Percentiles rank a stretch among this genome's conserved stretches.
Conservation (phyloP, 2,113 vertebrate species). For the Rhinoptilus africanus region DNA sequence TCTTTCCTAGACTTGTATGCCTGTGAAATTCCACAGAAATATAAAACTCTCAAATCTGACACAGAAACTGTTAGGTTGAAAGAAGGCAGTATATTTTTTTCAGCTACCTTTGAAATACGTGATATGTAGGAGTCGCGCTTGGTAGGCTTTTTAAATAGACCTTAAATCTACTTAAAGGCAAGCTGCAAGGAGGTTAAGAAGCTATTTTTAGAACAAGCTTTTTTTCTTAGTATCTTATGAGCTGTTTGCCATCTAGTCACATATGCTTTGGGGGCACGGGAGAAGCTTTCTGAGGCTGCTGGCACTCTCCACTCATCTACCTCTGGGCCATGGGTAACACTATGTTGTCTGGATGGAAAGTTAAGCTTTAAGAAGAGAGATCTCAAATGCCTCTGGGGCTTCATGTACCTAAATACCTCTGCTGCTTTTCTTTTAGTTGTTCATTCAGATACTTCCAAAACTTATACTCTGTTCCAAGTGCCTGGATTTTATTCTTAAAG, state of each 20-base stretch:
- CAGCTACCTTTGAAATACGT: not conserved
- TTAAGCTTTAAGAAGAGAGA: not conserved
- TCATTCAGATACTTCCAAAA: not conserved
- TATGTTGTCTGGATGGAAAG: not conserved
- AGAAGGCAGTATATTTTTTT: not conserved
- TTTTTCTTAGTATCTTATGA: not conserved
- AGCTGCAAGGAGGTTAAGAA: conserved; percentile 9
- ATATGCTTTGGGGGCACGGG: not conserved
- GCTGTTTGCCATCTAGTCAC: not conserved
- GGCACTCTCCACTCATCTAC: not conserved
- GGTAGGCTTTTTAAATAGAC: conserved; percentile 4
- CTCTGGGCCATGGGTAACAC: not conserved
- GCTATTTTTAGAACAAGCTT: conserved; percentile 33
- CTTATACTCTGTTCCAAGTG: not conserved
- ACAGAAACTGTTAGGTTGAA: not conserved
- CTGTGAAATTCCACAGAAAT: not conserved
- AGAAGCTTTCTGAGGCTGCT: not conserved
- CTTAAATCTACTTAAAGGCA: conserved; percentile 42
- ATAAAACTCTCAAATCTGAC: not conserved
- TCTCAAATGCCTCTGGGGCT: not conserved
- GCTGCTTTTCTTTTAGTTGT: not conserved
- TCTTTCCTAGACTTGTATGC: not conserved
- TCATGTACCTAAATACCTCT: not conserved
- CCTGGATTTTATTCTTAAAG: not conserved
- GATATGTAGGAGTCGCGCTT: not conserved